phyloP scores from a whole-genome alignment of 2,888 invertebrate genomes.

The Halictus ligatus region DNA sequence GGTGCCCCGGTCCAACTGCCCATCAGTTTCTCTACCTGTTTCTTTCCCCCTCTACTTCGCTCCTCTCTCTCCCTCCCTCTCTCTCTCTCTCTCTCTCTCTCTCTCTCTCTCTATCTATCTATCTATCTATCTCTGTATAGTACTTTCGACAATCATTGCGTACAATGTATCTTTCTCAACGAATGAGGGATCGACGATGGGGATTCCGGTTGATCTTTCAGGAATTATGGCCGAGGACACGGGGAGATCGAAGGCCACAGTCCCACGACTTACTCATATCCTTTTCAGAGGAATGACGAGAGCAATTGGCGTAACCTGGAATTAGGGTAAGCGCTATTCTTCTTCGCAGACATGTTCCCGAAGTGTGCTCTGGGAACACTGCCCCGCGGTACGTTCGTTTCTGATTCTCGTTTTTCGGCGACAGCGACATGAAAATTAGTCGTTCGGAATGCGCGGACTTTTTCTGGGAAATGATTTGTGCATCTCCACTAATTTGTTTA shows the following conservation, averaged over 20 bases:
- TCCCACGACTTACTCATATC: background rate
- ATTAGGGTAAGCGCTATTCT: background rate
- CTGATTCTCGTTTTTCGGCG: background rate
- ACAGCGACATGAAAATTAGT: background rate
- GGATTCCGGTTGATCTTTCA: background rate
- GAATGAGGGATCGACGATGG: background rate
- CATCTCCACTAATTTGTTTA: background rate
- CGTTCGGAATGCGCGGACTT: background rate
- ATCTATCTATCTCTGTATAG: background rate
- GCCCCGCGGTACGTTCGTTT: background rate
- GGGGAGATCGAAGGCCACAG: background rate
- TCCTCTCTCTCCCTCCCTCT: background rate
- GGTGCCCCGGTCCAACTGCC: constrained; percentile 49
- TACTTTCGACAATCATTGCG: background rate
- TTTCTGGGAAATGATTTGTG: background rate
- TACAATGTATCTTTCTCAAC: background rate
- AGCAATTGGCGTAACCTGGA: background rate
- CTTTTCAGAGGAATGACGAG: background rate
- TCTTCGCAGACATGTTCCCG: background rate
- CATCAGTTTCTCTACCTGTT: constrained; percentile 51
- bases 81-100: background rate
- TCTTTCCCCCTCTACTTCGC: constrained; percentile 1
- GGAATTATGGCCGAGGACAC: constrained; percentile 20
- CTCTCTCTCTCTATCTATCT: background rate
- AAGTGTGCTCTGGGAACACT: background rate